Conservation (phyloP, 2,113 vertebrate genomes). For the Perca schrenkii region DNA sequence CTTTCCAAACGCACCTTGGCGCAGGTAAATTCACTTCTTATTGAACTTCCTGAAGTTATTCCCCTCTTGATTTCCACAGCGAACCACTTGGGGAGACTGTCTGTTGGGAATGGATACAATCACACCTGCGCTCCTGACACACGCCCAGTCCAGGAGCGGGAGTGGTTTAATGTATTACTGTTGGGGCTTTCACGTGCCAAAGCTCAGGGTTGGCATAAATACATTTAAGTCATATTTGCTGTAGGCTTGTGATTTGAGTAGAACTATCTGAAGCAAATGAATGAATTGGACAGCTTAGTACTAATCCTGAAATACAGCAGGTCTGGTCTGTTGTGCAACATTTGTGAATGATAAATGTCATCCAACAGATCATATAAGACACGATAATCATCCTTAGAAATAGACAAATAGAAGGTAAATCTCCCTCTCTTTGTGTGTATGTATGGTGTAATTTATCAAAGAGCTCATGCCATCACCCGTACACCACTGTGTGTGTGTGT, state of each 20-base stretch:
- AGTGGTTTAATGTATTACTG: conserved; percentile 62
- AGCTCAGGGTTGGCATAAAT: conserved; percentile 14
- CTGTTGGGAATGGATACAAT: conserved; percentile 54
- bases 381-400: neutral
- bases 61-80: conserved; percentile 19
- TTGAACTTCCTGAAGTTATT: neutral
- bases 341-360: neutral
- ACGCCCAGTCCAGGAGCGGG: conserved; percentile 75
- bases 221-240: neutral
- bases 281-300: neutral
- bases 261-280: neutral
- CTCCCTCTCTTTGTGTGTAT: neutral
- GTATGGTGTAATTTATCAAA: neutral
- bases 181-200: conserved; percentile 23
- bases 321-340: conserved; percentile 14
- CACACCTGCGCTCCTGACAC: conserved; percentile 77
- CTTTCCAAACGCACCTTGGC: conserved; percentile 34
- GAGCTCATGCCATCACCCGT: neutral
- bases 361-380: neutral
- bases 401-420: no score
- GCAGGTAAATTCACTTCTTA: conserved; percentile 5
- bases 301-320: neutral
- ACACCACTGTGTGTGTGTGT: neutral
- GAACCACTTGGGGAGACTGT: conserved; percentile 38
- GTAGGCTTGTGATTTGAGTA: neutral